Evolutionary conservation across 2,797 vertebrate genomes (phyloP), one percentile per base, ranked within the genome.

Genomic region (Ambastaia sidthimunki): DNA sequence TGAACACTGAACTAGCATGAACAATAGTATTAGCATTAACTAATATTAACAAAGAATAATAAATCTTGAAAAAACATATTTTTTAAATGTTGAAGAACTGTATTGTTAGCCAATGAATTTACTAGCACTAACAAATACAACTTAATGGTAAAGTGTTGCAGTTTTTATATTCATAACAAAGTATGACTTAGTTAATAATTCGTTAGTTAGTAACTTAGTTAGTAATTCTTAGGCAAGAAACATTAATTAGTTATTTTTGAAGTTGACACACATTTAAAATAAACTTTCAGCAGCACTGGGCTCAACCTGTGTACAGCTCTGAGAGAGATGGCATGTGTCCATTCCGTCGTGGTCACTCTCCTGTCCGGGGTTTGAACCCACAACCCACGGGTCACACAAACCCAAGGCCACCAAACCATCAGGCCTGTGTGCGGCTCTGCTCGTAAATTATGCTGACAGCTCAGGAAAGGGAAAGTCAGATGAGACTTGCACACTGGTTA

Each of bases 361-460:
- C 86, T 88, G 89, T 87, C 89, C 87, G 63, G 84, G 89, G 86
- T 87, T 85, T 89, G 82, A 93, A 91, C 87, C 91, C 89, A 15
- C 88, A 91, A 84, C 80, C 90, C 89, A 90, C 86, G 87, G 86
- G 87, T 81, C 83, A 86, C 81, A 89, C 86, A 91, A 90, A 74
- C 62, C 89, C 90, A 89, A 91, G 90, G 90, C 89, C 89, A 90
- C 91, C 86, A 89, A 90, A 91, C 90, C 90, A 88, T 86, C 19
- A 44, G 21, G 71, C 50, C 75, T 78, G 48, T 63, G 68, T 37
- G 41, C 18, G 57, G 76, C 78, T 70, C 59, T 21, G 21, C 74
- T 65, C 73, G 50, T 83, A 83, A 76, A 82, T 82, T 76, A 83
- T 19, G n/a, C 55, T 41, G 78, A 86, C 84, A 87, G 74, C 85